Percentiles rank a stretch among this genome's conserved stretches.
phyloP scores from a whole-genome alignment of 2,113 vertebrate species.

The Laticauda colubrina region DNA sequence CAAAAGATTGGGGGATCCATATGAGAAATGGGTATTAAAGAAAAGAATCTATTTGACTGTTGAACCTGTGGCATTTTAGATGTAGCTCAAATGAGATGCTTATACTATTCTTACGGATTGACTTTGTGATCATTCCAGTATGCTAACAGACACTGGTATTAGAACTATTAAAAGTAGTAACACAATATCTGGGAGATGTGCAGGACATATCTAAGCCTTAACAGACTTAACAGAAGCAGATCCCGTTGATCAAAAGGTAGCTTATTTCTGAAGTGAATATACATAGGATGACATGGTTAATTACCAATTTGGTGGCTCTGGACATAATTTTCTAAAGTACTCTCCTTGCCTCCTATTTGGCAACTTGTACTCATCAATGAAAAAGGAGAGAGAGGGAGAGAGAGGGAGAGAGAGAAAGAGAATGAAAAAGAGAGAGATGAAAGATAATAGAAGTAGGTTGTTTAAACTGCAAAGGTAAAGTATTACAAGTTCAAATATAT shows the following conservation, averaged over 20 bases:
- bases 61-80: background rate
- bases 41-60: background rate
- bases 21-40: background rate
- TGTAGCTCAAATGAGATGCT: background rate
- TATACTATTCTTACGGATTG: background rate
- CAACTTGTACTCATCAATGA: background rate
- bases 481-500: conserved; percentile 5
- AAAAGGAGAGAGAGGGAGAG: background rate
- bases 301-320: background rate
- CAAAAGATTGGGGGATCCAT: background rate
- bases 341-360: background rate
- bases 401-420: background rate
- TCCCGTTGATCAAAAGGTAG: background rate
- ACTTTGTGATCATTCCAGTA: background rate
- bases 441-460: background rate
- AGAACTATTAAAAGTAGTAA: background rate
- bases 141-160: background rate
- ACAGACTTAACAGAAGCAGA: background rate
- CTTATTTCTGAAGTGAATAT: background rate
- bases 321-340: background rate
- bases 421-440: background rate
- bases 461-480: conserved; percentile 31
- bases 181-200: background rate
- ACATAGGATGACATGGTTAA: background rate
- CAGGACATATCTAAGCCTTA: background rate